Conservation (phyloP, 1,140 invertebrate genomes). For the Pissodes strobi region DNA sequence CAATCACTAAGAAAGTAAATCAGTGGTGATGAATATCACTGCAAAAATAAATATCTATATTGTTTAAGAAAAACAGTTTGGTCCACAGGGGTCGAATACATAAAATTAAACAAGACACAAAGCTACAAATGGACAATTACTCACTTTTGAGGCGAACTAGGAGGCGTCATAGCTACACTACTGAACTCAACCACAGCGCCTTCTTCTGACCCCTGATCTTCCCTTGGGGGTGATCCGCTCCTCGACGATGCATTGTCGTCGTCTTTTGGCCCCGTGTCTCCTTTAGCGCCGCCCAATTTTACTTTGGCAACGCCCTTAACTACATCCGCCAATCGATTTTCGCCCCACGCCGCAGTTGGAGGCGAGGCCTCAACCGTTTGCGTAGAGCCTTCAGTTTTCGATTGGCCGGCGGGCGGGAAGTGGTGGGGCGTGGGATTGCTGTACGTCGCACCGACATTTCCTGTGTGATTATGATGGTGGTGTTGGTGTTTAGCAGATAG, state of each 20-base stretch:
- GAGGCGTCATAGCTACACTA: constrained; percentile 62
- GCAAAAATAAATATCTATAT: too few species aligned
- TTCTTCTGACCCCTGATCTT: constrained; percentile 51
- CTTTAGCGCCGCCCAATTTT: constrained; percentile 42
- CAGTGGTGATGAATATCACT: too few species aligned
- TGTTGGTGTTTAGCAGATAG: constrained; percentile 24
- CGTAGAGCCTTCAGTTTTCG: constrained; percentile 15
- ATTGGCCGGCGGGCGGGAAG: constrained; percentile 1
- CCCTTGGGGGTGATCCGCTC: constrained; percentile 53
- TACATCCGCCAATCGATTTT: constrained; percentile 75
- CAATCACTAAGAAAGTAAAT: too few species aligned
- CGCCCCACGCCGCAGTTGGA: constrained; percentile 43
- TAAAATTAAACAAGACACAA: too few species aligned
- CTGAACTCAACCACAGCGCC: constrained; percentile 55
- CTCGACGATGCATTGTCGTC: constrained; percentile 40
- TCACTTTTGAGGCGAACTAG: constrained; percentile 66
- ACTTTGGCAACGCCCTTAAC: constrained; percentile 75
- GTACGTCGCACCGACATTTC: neutral
- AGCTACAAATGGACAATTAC: too few species aligned
- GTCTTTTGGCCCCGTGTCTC: constrained; percentile 27
- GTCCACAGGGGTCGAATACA: too few species aligned
- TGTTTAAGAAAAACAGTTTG: too few species aligned
- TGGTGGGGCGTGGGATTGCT: constrained; percentile 6
- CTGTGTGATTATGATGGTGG: constrained; percentile 1
- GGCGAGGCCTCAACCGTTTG: constrained; percentile 14